Evolutionary conservation across 1,140 invertebrate species (phyloP).

Genomic region (Meloidogyne chitwoodi): DNA sequence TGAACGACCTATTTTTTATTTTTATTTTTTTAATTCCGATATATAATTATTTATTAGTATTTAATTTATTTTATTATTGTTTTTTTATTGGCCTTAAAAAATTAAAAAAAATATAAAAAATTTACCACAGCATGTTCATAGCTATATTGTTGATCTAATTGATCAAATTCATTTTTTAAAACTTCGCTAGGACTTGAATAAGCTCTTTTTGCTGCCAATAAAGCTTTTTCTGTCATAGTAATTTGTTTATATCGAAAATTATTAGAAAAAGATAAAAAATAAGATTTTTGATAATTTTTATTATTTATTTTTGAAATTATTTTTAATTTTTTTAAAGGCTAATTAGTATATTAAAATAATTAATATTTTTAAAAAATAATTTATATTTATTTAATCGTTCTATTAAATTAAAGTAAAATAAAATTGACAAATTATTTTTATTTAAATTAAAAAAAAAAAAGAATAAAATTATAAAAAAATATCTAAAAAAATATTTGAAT

Average conservation of each 20-base stretch:
- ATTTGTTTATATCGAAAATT: background rate
- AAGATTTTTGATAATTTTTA: background rate
- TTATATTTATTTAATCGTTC: background rate
- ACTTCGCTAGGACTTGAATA: conserved; percentile 10
- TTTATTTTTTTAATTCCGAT: background rate
- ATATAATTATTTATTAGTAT: background rate
- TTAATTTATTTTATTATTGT: too few species aligned
- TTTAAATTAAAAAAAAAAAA: background rate
- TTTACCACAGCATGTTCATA: conserved; percentile 52
- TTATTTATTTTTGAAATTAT: background rate
- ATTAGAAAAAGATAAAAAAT: background rate
- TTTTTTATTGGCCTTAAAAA: background rate
- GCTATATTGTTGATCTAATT: conserved; percentile 45
- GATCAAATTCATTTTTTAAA: conserved; percentile 42
- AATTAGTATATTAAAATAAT: background rate
- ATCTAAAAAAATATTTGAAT: background rate
- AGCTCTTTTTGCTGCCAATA: background rate
- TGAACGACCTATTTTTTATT: background rate
- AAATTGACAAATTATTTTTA: background rate
- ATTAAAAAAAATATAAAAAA: background rate
- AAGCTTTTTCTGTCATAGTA: background rate
- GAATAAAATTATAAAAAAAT: background rate
- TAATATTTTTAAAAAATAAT: background rate
- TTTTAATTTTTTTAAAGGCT: too few species aligned
- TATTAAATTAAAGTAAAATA: background rate